phyloP scores from a whole-genome alignment of 2,113 vertebrate species.

The Callipepla squamata region DNA sequence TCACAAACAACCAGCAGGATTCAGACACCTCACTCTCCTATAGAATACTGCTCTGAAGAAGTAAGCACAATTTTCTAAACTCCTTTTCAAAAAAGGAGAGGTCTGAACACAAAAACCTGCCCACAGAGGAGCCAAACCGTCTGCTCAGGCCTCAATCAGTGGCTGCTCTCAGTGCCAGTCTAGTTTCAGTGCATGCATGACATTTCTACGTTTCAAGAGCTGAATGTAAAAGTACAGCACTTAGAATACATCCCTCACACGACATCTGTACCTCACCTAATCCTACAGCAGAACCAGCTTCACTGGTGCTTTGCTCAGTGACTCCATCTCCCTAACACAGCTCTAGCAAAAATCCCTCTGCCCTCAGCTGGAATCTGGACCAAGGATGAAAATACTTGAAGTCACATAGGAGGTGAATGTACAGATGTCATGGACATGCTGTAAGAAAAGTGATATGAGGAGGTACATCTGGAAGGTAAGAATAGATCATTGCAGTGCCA shows the following conservation, averaged over 20 bases:
- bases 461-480: slow-evolving; percentile 37
- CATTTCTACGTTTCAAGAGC: background rate
- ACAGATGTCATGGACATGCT: background rate
- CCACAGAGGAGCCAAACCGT: accelerated
- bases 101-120: background rate
- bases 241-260: background rate
- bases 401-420: background rate
- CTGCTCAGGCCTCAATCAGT: background rate
- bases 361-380: background rate
- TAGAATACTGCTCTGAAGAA: background rate
- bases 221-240: background rate
- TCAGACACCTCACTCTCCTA: background rate
- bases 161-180: too few relatives aligned
- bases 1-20: background rate
- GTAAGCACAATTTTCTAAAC: background rate
- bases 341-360: background rate
- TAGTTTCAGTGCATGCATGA: accelerated
- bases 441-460: background rate
- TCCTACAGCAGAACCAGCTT: background rate
- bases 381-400: background rate
- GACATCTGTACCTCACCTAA: background rate
- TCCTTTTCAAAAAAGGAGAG: background rate
- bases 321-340: accelerated
- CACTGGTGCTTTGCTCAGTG: background rate
- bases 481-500: slow-evolving; percentile 18